Percentiles rank a stretch among this genome's conserved stretches.
These are phyloP conservation scores for Salminus brasiliensis DNA, from an alignment of 2,113 vertebrate species.

Conservation along the genomic window DNA sequence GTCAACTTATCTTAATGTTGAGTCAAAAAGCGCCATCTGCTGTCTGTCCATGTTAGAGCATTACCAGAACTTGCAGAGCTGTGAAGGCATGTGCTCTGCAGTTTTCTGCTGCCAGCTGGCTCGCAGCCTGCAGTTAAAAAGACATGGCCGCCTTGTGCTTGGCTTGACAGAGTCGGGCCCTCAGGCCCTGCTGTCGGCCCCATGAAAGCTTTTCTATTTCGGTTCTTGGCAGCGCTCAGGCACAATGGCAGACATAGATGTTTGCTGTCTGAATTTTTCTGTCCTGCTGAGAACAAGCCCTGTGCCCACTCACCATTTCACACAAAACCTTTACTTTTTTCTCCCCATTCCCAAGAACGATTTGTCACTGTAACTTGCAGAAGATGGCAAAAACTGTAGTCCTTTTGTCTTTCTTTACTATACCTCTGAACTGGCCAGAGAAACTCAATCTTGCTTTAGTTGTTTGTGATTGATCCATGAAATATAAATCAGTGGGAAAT, in stretches of 20 bases:
- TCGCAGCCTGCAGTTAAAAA: slow-evolving; percentile 55
- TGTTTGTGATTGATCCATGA: too few species aligned
- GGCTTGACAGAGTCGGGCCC: slow-evolving; percentile 32
- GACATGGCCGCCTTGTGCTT: slow-evolving; percentile 38
- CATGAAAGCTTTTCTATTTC: slow-evolving; percentile 50
- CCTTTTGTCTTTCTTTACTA: background rate
- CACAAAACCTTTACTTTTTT: background rate
- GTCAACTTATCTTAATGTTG: background rate
- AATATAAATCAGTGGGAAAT: too few species aligned
- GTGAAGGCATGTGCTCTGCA: slow-evolving; percentile 27
- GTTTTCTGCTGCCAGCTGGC: slow-evolving; percentile 37
- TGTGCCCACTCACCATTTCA: background rate
- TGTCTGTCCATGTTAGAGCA: slow-evolving; percentile 41
- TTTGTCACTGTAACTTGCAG: background rate
- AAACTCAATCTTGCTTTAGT: background rate
- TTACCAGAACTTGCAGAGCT: background rate
- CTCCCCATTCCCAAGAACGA: background rate
- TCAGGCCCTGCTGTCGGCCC: slow-evolving; percentile 31
- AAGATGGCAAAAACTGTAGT: background rate
- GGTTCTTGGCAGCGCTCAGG: slow-evolving; percentile 37
- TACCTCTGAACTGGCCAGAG: background rate
- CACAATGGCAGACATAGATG: slow-evolving; percentile 40
- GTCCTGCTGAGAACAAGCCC: slow-evolving; percentile 23
- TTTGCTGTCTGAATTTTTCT: slow-evolving; percentile 39
- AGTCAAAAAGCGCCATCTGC: slow-evolving; percentile 58